Percentiles rank a stretch among this genome's conserved stretches.
Conservation (phyloP, 1,140 invertebrate species). For the Phenacoccus solenopsis region DNA sequence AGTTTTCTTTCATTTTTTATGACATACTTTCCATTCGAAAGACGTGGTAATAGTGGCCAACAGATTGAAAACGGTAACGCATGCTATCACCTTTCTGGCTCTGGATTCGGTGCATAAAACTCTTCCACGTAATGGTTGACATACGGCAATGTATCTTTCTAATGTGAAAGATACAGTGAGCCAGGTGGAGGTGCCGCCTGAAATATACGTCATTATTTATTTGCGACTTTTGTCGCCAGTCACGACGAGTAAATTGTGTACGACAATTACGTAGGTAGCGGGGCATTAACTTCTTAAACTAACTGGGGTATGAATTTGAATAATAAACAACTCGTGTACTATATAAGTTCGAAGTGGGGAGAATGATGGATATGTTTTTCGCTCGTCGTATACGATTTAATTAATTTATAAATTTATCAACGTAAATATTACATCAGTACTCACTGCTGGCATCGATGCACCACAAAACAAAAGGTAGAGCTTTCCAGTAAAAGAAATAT, state of each 20-base stretch:
- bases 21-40: slow-evolving; percentile 42
- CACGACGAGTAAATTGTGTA: not conserved
- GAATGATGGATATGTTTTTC: too few species aligned
- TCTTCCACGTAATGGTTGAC: slow-evolving; percentile 59
- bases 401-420: too few species aligned
- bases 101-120: slow-evolving; percentile 50
- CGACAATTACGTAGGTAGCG: not conserved
- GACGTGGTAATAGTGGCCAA: slow-evolving; percentile 47
- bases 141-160: slow-evolving; percentile 63
- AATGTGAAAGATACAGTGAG: slow-evolving; percentile 64
- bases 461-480: slow-evolving; percentile 44
- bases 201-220: slow-evolving; percentile 21
- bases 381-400: too few species aligned
- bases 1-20: not conserved
- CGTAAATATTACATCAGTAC: slow-evolving; percentile 25
- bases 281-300: not conserved
- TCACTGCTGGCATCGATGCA: slow-evolving; percentile 48
- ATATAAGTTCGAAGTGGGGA: too few species aligned
- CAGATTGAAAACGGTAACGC: slow-evolving; percentile 49
- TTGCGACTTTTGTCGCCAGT: too few species aligned
- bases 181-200: slow-evolving; percentile 60
- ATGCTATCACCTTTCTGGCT: slow-evolving; percentile 44
- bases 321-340: too few species aligned
- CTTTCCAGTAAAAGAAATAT: slow-evolving; percentile 37
- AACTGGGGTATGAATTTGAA: too few species aligned